These are phyloP conservation scores for Heterohyrax brucei DNA, from an alignment of 2,797 vertebrate genomes.

Conservation along the genomic window DNA sequence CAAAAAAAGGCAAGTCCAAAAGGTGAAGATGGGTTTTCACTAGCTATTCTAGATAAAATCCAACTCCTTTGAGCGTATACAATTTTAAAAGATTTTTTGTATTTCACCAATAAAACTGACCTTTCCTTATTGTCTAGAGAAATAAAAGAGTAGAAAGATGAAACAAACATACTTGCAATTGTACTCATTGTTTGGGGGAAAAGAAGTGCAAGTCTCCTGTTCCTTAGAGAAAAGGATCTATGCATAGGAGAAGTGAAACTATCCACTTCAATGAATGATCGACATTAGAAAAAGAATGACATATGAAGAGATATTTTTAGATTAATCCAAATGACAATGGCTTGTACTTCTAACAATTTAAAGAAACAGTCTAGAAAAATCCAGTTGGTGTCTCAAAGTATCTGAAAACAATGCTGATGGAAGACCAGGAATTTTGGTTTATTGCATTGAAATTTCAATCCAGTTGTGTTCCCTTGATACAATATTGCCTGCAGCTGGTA, in stretches of 20 bases:
- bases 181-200: not conserved
- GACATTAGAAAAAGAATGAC: not conserved
- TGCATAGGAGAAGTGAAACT: not conserved
- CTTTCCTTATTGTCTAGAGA: not conserved
- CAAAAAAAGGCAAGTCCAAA: not conserved
- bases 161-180: not conserved
- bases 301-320: not conserved
- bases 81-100: not conserved
- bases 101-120: not conserved
- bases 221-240: not conserved
- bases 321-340: not conserved
- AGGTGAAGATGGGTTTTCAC: not conserved
- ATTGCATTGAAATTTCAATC: not conserved
- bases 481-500: not conserved
- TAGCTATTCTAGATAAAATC: not conserved
- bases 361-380: not conserved
- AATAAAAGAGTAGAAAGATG: not conserved
- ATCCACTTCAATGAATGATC: not conserved
- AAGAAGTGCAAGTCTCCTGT: not conserved
- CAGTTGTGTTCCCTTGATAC: not conserved
- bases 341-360: not conserved
- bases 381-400: not conserved
- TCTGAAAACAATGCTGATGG: not conserved
- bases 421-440: not conserved
- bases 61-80: not conserved